phyloP scores from a whole-genome alignment of 2,888 invertebrate genomes.

The Philopedon plagiatum region DNA sequence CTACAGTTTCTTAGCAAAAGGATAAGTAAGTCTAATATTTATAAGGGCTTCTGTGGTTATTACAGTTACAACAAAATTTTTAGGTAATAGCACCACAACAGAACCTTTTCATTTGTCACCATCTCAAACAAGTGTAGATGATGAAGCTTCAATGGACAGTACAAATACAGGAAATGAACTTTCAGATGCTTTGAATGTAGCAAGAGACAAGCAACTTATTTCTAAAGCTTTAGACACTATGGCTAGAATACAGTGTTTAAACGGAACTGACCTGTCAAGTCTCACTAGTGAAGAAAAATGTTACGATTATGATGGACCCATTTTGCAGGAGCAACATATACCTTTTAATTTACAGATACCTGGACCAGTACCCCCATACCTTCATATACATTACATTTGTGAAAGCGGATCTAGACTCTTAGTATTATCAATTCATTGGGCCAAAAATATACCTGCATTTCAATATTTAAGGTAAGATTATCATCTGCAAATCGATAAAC shows the following conservation, averaged over 20 bases:
- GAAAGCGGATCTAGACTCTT: conserved; percentile 94
- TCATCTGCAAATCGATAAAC: no score
- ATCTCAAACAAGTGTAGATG: conserved; percentile 71
- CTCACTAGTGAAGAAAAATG: conserved; percentile 62
- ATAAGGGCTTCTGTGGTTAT: not conserved
- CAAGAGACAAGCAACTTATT: conserved; percentile 73
- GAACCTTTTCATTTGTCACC: conserved; percentile 67
- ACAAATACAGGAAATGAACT: conserved; percentile 70
- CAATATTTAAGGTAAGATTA: conserved; percentile 79
- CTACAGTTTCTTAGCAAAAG: conserved; percentile 65
- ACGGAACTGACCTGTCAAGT: conserved; percentile 63
- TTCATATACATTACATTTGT: conserved; percentile 95
- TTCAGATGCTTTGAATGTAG: conserved; percentile 74
- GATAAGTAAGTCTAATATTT: conserved; percentile 57
- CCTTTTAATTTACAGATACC: conserved; percentile 84
- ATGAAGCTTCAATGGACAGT: conserved; percentile 73
- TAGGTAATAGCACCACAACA: conserved; percentile 62
- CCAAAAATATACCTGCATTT: conserved; percentile 87
- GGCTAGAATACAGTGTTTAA: conserved; percentile 69
- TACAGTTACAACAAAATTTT: conserved; percentile 36
- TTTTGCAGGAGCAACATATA: conserved; percentile 79
- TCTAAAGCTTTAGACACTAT: conserved; percentile 83
- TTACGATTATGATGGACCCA: conserved; percentile 73
- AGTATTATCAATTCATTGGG: conserved; percentile 93
- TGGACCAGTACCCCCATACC: conserved; percentile 86